phyloP scores from a whole-genome alignment of 2,888 invertebrate genomes.

The Ochropacha duplaris region DNA sequence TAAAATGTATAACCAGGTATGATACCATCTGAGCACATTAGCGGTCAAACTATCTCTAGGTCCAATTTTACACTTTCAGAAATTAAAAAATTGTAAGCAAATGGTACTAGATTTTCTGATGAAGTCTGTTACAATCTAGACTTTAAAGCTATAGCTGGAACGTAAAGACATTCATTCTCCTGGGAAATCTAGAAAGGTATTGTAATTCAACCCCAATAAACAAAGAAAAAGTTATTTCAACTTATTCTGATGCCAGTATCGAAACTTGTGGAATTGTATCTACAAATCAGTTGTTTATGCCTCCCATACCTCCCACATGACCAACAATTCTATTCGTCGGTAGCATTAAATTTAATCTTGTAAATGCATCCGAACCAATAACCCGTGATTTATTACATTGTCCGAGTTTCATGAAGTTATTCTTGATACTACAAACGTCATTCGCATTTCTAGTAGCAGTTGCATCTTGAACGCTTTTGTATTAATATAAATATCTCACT shows the following conservation, averaged over 20 bases:
- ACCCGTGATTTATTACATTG: not conserved
- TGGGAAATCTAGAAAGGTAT: not conserved
- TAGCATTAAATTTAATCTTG: not conserved
- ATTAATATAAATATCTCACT: not conserved
- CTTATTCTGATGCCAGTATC: not conserved
- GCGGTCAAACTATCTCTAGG: not conserved
- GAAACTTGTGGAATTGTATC: not conserved
- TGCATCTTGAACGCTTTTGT: not conserved
- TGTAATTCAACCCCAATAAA: not conserved
- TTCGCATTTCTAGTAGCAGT: not conserved
- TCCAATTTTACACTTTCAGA: not conserved
- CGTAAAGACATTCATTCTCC: not conserved
- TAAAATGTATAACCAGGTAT: too few relatives aligned
- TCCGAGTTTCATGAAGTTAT: not conserved
- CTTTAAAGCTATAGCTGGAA: not conserved
- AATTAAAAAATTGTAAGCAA: not conserved
- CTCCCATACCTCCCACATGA: not conserved
- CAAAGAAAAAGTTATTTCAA: not conserved
- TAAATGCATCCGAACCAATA: constrained; percentile 1
- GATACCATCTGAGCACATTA: too few relatives aligned
- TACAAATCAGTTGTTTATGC: not conserved
- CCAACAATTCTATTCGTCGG: not conserved
- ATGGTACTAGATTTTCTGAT: not conserved
- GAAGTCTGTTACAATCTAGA: not conserved
- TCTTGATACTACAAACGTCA: constrained; percentile 1